Evolutionary conservation across 1,140 invertebrate species (phyloP).

Genomic region (Alviniconcha marisindica): DNA sequence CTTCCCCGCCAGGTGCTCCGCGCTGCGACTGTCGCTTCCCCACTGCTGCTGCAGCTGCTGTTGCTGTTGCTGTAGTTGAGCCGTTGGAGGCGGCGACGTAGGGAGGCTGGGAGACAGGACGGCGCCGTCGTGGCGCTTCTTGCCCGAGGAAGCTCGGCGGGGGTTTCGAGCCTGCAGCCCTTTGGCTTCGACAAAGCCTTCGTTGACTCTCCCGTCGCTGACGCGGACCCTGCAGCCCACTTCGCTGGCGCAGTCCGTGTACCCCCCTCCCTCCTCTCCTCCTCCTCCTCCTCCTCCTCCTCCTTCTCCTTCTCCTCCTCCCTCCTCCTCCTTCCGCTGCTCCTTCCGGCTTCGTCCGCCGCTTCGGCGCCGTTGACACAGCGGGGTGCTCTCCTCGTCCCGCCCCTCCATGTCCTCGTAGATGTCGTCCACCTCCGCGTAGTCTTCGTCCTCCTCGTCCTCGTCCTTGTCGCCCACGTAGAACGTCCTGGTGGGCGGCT

Average conservation of each 20-base stretch:
- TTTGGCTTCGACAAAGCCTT: no score
- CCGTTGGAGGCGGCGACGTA: constrained; percentile 7
- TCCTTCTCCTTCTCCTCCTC: neutral
- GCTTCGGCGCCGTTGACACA: neutral
- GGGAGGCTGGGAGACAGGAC: neutral
- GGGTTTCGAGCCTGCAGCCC: neutral
- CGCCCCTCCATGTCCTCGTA: neutral
- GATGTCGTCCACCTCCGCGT: neutral
- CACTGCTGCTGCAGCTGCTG: neutral
- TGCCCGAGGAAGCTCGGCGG: no score
- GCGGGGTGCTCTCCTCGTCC: constrained; percentile 4
- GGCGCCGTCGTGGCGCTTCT: no score
- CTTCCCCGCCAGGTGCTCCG: neutral
- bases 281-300: no score
- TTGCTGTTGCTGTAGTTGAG: no score
- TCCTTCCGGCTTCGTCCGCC: neutral
- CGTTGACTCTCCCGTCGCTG: neutral
- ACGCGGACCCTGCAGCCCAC: neutral
- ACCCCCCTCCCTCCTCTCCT: neutral
- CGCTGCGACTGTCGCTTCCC: neutral
- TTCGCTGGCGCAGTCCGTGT: constrained; percentile 11
- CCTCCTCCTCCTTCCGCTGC: constrained; percentile 13
- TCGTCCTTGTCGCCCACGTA: neutral
- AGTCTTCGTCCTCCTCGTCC: constrained; percentile 18
- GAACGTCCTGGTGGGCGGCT: neutral